Base-by-base conservation (phyloP, 2,797 vertebrate species). In the Acanthiza pusilla region DNA sequence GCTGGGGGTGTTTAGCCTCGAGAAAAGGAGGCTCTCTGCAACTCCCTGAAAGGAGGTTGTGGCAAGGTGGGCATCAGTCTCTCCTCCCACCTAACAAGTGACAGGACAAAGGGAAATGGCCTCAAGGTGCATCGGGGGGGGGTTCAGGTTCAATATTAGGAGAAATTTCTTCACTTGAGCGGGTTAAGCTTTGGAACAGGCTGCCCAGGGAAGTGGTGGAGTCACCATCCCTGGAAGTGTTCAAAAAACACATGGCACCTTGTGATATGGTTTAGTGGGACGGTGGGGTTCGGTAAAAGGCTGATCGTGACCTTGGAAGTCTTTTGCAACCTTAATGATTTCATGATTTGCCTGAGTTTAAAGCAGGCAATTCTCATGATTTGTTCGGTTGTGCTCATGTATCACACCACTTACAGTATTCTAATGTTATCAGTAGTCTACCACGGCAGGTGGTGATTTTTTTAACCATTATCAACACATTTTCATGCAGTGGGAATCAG, bases 401-500 rank as follows among this genome's bases (percentile, higher is more conserved):
- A 60, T 91, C 72, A 70, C 60, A 63, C 16, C 3, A 3, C 17
- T 79, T 85, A 76, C 23, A 29, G 21, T 36, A 77, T 32, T 91
- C 25, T 10, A 47, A 58, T 0, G 2, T 61, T 95, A 92, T 87
- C 79, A 78, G 73, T 9, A 65, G 11, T 61, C 58, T 83, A 19
- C 2, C 1, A 7, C 8, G 88, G 78, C 93, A 92, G 61, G 21
- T 93, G 73, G 68, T 78, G 70, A 50, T 27, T 63, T 92, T 92
- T 73, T 85, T 48, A 87, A 60, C 34, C 17, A 7, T 77, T 88
- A 87, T 87, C 77, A 82, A 29, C 50, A 36, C 38, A 11, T 51
- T 80, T 71, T 94, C 43, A 63, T 76, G 26, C 36, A 81, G 47
- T 94, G 94, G 76, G 91, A 92, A 94, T 13, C 11, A 4, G 27